Evolutionary conservation across 2,888 invertebrate genomes (phyloP).

Genomic region (Nomada hirtipes): DNA sequence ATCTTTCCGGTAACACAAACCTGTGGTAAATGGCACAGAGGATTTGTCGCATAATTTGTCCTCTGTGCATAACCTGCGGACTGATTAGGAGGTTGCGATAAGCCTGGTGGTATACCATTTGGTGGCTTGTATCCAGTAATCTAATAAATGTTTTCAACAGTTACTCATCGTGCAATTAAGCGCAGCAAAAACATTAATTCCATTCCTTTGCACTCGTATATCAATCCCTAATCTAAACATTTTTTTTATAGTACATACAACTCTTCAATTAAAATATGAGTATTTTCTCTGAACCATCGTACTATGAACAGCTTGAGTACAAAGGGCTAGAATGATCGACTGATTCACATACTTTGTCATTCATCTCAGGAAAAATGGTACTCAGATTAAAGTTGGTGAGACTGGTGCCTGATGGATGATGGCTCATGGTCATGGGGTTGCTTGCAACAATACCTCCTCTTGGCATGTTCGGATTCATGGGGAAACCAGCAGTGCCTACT

Average conservation of each 20-base stretch:
- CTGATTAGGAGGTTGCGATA: conserved; percentile 79
- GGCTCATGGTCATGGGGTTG: conserved; percentile 78
- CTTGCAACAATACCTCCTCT: conserved; percentile 71
- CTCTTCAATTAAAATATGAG: not conserved
- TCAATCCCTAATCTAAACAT: not conserved
- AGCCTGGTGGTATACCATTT: conserved; percentile 78
- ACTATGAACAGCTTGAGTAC: not conserved
- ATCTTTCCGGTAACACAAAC: conserved; percentile 57
- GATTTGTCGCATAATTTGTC: conserved; percentile 78
- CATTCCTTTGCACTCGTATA: conserved; percentile 3
- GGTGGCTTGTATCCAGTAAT: conserved; percentile 81
- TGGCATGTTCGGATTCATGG: conserved; percentile 73
- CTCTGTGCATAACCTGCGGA: conserved; percentile 79
- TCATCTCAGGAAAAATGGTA: conserved; percentile 94
- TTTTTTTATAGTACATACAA: not conserved
- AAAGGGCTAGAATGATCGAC: not conserved
- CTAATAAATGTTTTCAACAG: conserved; percentile 59
- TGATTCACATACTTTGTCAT: conserved; percentile 84
- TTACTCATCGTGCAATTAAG: not conserved
- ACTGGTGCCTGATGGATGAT: conserved; percentile 85
- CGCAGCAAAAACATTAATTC: not conserved
- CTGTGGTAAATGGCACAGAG: conserved; percentile 81
- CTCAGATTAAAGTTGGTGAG: conserved; percentile 93
- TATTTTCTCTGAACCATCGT: not conserved
- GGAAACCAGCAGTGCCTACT: conserved; percentile 66